Conservation (phyloP, 2,113 vertebrate species). For the Xiphorhynchus elegans region DNA sequence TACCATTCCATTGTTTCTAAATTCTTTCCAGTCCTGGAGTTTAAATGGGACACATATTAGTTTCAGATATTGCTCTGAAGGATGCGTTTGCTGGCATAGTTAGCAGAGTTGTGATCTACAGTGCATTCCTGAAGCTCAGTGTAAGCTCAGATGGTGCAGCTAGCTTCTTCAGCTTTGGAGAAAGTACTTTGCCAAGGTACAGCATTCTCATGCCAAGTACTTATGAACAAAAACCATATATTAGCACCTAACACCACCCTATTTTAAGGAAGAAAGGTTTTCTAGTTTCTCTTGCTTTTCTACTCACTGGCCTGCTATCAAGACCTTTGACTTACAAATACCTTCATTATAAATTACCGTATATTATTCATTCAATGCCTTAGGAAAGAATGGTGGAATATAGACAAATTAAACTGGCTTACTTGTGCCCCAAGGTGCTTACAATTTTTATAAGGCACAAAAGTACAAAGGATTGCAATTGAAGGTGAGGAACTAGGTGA, state of each 20-base stretch:
- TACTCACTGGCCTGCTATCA: background rate
- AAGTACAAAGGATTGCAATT: background rate
- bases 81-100: background rate
- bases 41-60: background rate
- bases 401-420: conserved; percentile 15
- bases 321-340: background rate
- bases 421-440: background rate
- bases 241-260: background rate
- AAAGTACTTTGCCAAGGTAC: background rate
- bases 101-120: background rate
- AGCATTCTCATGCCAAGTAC: background rate
- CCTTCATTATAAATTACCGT: background rate
- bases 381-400: background rate
- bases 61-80: background rate
- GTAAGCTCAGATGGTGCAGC: background rate
- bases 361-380: background rate
- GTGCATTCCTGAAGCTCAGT: background rate
- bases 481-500: background rate
- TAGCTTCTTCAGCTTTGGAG: background rate
- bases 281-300: background rate
- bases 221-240: background rate
- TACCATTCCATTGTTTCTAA: background rate
- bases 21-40: background rate
- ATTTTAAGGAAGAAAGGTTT: background rate
- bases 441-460: conserved; percentile 19